Evolutionary conservation across 2,888 invertebrate species (phyloP), one percentile per base, ranked within the genome.

Genomic region (Drosophila niveifrons): DNA sequence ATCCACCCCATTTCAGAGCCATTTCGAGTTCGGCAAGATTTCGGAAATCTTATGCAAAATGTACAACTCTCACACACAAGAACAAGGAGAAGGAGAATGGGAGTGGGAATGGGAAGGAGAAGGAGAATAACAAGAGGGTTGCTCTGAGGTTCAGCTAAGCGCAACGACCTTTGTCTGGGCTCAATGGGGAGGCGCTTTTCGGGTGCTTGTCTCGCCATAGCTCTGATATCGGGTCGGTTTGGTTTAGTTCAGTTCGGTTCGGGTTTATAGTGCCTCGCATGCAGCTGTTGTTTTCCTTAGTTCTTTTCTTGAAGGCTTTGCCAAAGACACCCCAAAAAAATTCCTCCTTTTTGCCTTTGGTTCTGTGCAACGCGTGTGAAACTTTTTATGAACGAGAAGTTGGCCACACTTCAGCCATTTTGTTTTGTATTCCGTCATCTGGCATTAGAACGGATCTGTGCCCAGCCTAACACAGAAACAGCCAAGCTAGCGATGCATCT

Each of bases 341-440:
- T 62, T 13, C 72, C 75, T 53, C 67, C 62, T 68, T 65, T 65
- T 67, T 56, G 65, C 66, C 62, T 70, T 70, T 68, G 78, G 66
- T 69, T 72, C 65, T 69, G 41, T 73, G 75, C 58, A 87, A 84
- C 85, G 89, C 89, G 85, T 85, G 85, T 89, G 85, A 85, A 85
- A 87, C 73, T 85, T 89, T 71, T 74, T 66, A 9, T 44, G 4
- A 47, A 11, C 50, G 28, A 46, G 55, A 65, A 59, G 50, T 62
- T 80, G 75, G 87, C 67, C 88, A 83, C 81, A 74, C 87, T 79
- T 69, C 89, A 81, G 89, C 85, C 85, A 89, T 85, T 85, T 89
- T 85, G 85, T 89, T 82, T 72, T 66, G 56, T 39, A 44, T 43
- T 31, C 50, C 31, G 61, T 65, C 74, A 62, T 43, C 56, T 63